Percentiles rank a stretch among this genome's conserved stretches.
phyloP scores from a whole-genome alignment of 1,140 invertebrate genomes.

The Nephila pilipes region DNA sequence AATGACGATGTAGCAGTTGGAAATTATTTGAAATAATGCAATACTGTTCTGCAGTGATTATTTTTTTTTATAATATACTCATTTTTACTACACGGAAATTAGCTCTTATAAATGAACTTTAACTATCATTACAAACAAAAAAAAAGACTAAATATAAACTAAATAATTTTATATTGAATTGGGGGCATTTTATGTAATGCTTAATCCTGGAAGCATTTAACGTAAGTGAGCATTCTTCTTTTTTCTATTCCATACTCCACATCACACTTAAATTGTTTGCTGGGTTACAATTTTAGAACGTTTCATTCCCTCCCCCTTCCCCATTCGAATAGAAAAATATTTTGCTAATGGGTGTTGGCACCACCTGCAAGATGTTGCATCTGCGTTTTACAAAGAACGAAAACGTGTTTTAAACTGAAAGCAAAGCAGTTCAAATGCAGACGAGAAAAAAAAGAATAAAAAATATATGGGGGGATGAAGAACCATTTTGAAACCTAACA shows the following conservation, averaged over 20 bases:
- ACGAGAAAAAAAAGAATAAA: neutral
- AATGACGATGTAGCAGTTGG: no score
- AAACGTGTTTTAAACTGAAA: slow-evolving; percentile 5
- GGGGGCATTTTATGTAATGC: no score
- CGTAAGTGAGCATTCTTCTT: neutral
- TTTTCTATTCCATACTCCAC: neutral
- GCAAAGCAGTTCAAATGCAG: slow-evolving; percentile 26
- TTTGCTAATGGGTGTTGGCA: slow-evolving; percentile 26
- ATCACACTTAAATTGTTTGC: neutral
- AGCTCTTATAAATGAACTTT: no score
- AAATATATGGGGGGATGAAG: neutral
- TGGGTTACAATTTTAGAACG: neutral
- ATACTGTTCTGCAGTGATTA: no score
- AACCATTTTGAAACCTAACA: slow-evolving; percentile 32
- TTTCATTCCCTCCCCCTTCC: neutral
- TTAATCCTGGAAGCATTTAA: neutral
- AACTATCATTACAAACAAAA: no score
- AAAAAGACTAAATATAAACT: no score
- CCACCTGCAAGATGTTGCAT: slow-evolving; percentile 21
- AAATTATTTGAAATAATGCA: no score
- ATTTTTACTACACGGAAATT: no score
- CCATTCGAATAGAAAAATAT: neutral
- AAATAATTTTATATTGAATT: no score
- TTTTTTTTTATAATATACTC: no score
- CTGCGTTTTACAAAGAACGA: neutral